Conservation (phyloP, 2,888 invertebrate genomes). For the Pyrocoelia pectoralis region DNA sequence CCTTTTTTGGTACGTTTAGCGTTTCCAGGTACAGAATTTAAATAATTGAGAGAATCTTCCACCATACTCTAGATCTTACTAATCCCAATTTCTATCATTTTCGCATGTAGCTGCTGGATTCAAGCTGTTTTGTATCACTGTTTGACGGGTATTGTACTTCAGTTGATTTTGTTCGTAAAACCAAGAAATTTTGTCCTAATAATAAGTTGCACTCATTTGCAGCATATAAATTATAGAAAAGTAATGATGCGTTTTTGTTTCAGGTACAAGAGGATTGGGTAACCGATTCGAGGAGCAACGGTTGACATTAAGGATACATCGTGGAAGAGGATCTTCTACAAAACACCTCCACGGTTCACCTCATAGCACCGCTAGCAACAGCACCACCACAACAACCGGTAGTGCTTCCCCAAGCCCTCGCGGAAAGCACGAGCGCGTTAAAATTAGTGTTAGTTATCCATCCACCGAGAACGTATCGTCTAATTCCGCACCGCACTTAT, state of each 20-base stretch:
- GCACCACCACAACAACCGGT: constrained; percentile 71
- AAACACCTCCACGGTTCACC: constrained; percentile 68
- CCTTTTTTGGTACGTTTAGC: too few species aligned
- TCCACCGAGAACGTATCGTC: constrained; percentile 72
- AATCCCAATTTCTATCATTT: too few species aligned
- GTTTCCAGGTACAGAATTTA: too few species aligned
- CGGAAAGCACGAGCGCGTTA: constrained; percentile 78
- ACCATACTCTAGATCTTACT: too few species aligned
- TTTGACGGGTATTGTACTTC: too few species aligned
- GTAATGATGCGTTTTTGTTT: constrained; percentile 21
- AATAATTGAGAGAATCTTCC: too few species aligned
- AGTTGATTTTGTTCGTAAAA: too few species aligned
- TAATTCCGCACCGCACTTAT: constrained; percentile 50
- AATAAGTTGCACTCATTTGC: too few species aligned
- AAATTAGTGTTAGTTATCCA: constrained; percentile 87
- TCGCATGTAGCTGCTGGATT: too few species aligned
- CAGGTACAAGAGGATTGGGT: constrained; percentile 72
- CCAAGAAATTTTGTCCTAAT: too few species aligned
- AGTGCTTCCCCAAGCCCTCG: constrained; percentile 70
- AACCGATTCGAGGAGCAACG: constrained; percentile 88
- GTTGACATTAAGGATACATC: constrained; percentile 89
- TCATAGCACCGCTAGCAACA: constrained; percentile 73
- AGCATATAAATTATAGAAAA: too few species aligned
- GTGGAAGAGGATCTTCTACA: constrained; percentile 77
- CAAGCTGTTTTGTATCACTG: too few species aligned